Evolutionary conservation across 2,797 vertebrate species (phyloP).

Genomic region (Pseudotriccus pelzelni): DNA sequence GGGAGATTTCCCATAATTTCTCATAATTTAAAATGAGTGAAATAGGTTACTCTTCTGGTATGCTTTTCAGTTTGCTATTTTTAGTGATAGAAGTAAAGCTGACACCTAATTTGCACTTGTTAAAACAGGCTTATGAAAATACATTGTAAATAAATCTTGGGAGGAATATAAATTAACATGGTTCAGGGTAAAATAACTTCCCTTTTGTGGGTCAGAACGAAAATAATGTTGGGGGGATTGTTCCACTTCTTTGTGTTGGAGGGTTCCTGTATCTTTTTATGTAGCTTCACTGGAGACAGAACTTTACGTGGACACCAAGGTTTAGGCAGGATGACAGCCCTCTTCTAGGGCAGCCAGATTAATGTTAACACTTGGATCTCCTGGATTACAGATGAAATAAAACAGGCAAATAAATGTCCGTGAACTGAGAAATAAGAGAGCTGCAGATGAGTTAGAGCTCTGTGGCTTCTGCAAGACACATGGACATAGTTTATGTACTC

Average conservation of each 20-base stretch:
- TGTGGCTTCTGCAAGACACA: neutral
- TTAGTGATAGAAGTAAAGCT: neutral
- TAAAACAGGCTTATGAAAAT: neutral
- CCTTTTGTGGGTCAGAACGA: neutral
- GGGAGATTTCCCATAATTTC: neutral
- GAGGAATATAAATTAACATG: neutral
- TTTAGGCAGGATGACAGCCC: neutral
- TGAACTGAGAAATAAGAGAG: neutral
- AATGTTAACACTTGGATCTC: neutral
- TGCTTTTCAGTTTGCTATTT: neutral
- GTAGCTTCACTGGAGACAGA: neutral
- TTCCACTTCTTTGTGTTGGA: neutral
- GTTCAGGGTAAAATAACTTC: neutral
- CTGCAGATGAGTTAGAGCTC: neutral
- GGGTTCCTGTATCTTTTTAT: neutral
- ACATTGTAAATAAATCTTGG: neutral
- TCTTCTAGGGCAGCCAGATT: neutral
- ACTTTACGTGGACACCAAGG: neutral
- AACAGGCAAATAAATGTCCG: neutral
- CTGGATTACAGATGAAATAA: neutral
- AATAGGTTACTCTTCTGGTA: neutral
- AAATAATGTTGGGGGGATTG: neutral
- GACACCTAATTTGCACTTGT: slow-evolving; percentile 18
- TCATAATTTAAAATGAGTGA: neutral
- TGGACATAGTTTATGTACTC: neutral